Conservation (phyloP, 2,113 vertebrate genomes). For the Ptyas mucosa region DNA sequence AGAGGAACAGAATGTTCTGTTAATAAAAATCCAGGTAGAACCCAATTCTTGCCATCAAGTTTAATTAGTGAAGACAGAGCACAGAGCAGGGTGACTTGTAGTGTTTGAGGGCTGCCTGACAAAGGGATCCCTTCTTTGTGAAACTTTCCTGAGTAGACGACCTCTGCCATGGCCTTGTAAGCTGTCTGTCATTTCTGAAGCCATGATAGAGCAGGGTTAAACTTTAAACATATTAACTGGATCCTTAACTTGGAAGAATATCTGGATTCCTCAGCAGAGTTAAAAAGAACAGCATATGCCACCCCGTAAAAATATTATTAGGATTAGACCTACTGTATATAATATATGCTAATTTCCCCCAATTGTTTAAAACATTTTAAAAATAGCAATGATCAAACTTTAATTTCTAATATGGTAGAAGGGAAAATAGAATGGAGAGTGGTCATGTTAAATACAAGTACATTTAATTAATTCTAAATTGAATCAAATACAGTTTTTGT, state of each 20-base stretch:
- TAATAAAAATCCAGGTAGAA: slow-evolving; percentile 27
- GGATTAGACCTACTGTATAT: not conserved
- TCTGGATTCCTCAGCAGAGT: not conserved
- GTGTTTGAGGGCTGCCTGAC: not conserved
- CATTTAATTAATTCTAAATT: not conserved
- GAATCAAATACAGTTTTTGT: not conserved
- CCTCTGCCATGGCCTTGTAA: slow-evolving; percentile 7
- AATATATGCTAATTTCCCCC: not conserved
- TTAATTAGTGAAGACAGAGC: slow-evolving; percentile 15
- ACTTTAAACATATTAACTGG: slow-evolving; percentile 26
- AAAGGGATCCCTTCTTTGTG: slow-evolving; percentile 17
- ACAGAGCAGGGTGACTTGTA: not conserved
- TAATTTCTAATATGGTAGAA: not conserved
- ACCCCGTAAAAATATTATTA: not conserved
- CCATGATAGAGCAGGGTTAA: slow-evolving; percentile 8
- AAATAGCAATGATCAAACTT: not conserved
- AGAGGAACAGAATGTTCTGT: slow-evolving; percentile 14
- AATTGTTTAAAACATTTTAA: not conserved
- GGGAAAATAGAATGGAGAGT: not conserved
- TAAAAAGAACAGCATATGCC: not conserved
- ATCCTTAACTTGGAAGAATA: not conserved
- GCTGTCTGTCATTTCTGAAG: not conserved
- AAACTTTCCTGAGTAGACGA: not conserved
- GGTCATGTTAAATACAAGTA: not conserved
- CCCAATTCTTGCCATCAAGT: slow-evolving; percentile 1